Base-by-base conservation (phyloP, 2,888 invertebrate species). In the Andrena praecox region DNA sequence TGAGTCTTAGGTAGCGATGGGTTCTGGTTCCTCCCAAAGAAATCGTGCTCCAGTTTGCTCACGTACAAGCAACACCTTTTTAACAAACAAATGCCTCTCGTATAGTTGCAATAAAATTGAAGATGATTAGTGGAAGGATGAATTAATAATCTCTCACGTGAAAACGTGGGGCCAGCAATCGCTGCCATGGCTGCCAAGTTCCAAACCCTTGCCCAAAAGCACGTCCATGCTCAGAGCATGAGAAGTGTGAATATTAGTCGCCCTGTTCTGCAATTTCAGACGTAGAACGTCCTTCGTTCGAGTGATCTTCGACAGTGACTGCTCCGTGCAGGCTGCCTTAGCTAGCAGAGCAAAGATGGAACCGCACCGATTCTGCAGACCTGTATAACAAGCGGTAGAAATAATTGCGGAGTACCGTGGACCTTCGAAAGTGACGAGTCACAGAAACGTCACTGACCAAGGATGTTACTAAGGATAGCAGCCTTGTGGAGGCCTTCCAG, bases 131-230 rank as follows among this genome's bases (percentile, higher is more conserved):
- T 10, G 42, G 56, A 56, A 10, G n/a, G 0, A 48, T 0, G 5
- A 59, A 59, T 12, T 1, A 4, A 12, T 48, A 8, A 24, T 16
- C 2, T 31, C 91, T 88, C 90, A 95, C 90, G 97, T 96, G 93
- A 99, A 98, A 80, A 99, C 98, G 92, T 99, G 98, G 84, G 97
- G 97, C 99, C 99, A 99, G 91, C 99, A 99, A 86, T 98, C 98
- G 24, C 98, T 96, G 33, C 98, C 98, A 91, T 98, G 98, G 54
- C 98, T 98, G 4, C 98, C 99, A 7, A 99, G 95, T 92, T 99
- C 98, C 69, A 99, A 95, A 1, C 99, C 98, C 80, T 97, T 96
- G 72, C 96, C 97, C 77, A 99, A 95, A 31, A 99, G 95, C 24
- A 99, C 97, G 93, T 99, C 99, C 95, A 99, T 96, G 56, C 98